Evolutionary conservation across 2,797 vertebrate species (phyloP), one percentile per base, ranked within the genome.

Genomic region (Oreochromis mossambicus): DNA sequence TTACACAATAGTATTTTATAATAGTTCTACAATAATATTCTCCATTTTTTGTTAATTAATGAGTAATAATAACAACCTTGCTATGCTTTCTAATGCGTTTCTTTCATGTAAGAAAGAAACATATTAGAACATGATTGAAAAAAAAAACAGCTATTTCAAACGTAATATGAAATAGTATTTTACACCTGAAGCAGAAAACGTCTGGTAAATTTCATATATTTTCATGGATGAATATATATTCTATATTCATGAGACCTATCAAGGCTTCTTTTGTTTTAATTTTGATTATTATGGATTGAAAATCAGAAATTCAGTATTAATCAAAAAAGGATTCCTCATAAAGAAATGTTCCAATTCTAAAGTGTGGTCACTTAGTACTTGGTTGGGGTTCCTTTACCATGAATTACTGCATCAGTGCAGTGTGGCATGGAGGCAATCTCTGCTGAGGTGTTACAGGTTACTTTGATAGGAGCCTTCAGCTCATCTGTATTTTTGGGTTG

Each of bases 141-240:
- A 36, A 36, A 32, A 52, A n/a, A 21, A 21, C 52, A 26, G 1
- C 52, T 26, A 54, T 63, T 63, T n/a, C 10, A 36, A 5, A 63
- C 3, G 19, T 13, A 63, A 34, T 61, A 34, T 61, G n/a, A 63
- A 63, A 63, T 36, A 36, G 2, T n/a, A 2, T 36, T 36, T 63
- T 63, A 36, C 32, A n/a, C 5, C 4, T 63, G 17, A n/a, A 63
- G 17, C 6, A 0, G 1, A 63, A 63, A 63, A 61, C 0, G 0
- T n/a, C 32, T 61, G 10, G 4, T 61, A 61, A 61, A 61, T 29
- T 63, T 63, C 2, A 61, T 61, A 34, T 12, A 61, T 61, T 61
- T 4, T 61, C 0, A 61, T 61, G 32, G 32, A 34, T 61, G 56
- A 61, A 34, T 34, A 9, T 41, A 11, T 11, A 41, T 63, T 36